Conservation (phyloP, 2,797 vertebrate genomes). For the Molossus molossus region DNA sequence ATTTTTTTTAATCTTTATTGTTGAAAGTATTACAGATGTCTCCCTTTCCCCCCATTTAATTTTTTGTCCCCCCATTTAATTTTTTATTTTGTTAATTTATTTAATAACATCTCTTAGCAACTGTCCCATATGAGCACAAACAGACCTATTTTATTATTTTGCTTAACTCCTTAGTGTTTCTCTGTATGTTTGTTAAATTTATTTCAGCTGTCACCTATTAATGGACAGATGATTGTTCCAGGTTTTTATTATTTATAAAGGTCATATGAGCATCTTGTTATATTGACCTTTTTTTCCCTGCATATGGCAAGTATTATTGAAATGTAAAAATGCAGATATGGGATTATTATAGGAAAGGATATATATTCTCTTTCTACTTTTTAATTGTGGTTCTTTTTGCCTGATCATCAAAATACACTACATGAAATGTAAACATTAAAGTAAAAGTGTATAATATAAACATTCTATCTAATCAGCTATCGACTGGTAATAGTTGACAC, state of each 20-base stretch:
- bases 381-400: neutral
- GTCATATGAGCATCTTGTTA: neutral
- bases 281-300: neutral
- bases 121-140: neutral
- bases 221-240: neutral
- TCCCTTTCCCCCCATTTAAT: neutral
- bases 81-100: neutral
- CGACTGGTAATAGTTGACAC: neutral
- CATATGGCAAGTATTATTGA: conserved; percentile 22
- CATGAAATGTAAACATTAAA: neutral
- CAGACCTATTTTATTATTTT: neutral
- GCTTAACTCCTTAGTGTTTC: neutral
- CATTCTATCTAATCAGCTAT: neutral
- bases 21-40: too few relatives aligned
- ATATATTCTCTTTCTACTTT: neutral
- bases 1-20: neutral
- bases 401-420: neutral
- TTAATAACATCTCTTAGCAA: neutral
- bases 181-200: neutral
- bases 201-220: neutral
- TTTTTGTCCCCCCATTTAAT: neutral
- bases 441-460: neutral
- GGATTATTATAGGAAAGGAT: neutral
- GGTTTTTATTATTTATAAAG: neutral
- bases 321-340: neutral